Evolutionary conservation across 2,113 vertebrate genomes (phyloP).

Genomic region (Eretmodus cyanostictus): DNA sequence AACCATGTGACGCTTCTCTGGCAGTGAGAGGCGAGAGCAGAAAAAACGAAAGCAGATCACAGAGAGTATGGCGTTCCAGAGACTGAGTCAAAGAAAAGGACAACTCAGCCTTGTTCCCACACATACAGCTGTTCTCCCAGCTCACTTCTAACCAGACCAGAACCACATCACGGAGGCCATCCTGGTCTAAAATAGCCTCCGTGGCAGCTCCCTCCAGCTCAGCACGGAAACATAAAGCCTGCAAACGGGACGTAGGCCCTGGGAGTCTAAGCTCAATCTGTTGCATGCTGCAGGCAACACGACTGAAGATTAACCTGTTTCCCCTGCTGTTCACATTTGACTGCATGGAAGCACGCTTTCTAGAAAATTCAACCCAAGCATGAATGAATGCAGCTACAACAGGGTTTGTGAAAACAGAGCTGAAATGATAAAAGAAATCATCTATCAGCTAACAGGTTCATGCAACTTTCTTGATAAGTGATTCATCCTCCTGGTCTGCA

Average conservation of each 20-base stretch:
- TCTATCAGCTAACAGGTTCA: not conserved
- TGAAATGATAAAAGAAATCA: not conserved
- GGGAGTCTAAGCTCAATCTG: not conserved
- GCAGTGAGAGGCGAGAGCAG: not conserved
- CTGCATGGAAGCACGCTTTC: not conserved
- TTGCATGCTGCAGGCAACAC: not conserved
- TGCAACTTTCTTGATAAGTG: not conserved
- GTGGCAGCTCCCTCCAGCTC: not conserved
- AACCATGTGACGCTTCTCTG: not conserved
- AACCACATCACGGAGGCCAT: conserved; percentile 22
- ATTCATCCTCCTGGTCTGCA: not conserved
- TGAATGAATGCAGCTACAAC: not conserved
- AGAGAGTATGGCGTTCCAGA: not conserved
- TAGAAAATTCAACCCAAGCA: not conserved
- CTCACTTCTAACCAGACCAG: not conserved
- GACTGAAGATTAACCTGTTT: conserved; percentile 7
- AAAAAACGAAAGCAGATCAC: not conserved
- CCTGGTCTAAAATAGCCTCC: not conserved
- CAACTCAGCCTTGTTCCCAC: conserved; percentile 35
- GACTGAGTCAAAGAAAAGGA: not conserved
- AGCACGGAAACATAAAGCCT: not conserved
- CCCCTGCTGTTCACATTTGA: not conserved
- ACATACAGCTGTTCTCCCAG: not conserved
- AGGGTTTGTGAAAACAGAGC: not conserved
- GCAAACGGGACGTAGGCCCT: not conserved